Evolutionary conservation across 2,888 invertebrate genomes (phyloP).

Genomic region (Zygogramma bicolorata): DNA sequence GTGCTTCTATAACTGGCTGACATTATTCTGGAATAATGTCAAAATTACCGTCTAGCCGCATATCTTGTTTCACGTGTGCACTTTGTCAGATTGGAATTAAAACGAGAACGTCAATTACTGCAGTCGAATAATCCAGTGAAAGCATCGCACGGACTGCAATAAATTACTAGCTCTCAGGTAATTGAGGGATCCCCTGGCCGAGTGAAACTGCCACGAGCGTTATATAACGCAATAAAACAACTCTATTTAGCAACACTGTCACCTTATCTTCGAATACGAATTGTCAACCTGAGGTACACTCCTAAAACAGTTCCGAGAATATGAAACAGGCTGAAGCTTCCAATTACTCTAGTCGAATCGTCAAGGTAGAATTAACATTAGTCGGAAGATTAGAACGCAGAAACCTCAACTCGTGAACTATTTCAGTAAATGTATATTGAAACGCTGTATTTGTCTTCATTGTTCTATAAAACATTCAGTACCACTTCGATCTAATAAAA

Average conservation of each 20-base stretch:
- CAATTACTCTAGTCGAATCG: too few relatives aligned
- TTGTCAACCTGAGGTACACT: background rate
- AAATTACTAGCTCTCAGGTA: background rate
- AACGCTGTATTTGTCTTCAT: too few relatives aligned
- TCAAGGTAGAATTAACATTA: too few relatives aligned
- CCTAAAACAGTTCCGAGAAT: background rate
- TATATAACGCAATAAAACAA: background rate
- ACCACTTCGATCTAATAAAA: too few relatives aligned
- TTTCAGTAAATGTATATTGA: too few relatives aligned
- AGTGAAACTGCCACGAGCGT: background rate
- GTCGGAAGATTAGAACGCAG: too few relatives aligned
- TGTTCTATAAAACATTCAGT: too few relatives aligned
- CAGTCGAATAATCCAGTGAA: background rate
- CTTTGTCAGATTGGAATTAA: background rate
- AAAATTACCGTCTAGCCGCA: background rate
- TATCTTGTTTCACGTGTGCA: background rate
- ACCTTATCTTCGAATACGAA: background rate
- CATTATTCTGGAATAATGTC: background rate
- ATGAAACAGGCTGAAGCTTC: background rate
- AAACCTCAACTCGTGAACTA: too few relatives aligned
- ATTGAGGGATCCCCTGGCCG: background rate
- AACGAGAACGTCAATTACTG: conserved; percentile 12
- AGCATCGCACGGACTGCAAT: background rate
- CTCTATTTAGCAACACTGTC: background rate
- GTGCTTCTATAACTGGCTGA: too few relatives aligned